phyloP scores from a whole-genome alignment of 2,113 vertebrate genomes.

The Australoheros scitulus region DNA sequence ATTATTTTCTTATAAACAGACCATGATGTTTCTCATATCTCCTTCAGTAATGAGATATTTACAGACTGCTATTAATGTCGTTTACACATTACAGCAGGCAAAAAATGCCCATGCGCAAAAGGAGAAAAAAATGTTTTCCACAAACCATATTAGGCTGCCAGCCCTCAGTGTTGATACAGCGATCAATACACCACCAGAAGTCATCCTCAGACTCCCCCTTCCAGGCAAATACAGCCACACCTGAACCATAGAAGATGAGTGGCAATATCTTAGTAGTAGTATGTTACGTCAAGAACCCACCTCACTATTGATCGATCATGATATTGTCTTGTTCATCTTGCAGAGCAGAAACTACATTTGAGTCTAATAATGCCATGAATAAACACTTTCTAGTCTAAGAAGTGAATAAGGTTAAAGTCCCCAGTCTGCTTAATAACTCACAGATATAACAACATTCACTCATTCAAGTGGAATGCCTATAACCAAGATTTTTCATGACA shows the following conservation, averaged over 20 bases:
- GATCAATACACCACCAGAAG: constrained; percentile 99
- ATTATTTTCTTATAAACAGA: not conserved
- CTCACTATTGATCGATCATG: not conserved
- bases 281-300: not conserved
- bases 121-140: not conserved
- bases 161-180: constrained; percentile 90
- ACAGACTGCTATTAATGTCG: not conserved
- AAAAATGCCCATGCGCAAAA: not conserved
- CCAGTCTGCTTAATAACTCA: not conserved
- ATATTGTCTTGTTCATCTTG: not conserved
- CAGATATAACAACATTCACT: not conserved
- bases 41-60: not conserved
- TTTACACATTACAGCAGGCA: not conserved
- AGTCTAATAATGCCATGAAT: not conserved
- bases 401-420: not conserved
- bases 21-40: not conserved
- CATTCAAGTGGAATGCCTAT: not conserved
- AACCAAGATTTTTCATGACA: not conserved
- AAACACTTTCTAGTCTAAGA: not conserved
- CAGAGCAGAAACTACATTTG: not conserved
- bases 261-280: not conserved
- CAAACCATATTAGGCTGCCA: constrained; percentile 98
- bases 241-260: constrained; percentile 68
- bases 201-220: constrained; percentile 99
- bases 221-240: constrained; percentile 97